phyloP scores from a whole-genome alignment of 92 coral and sea anemone genomes.

The Bergia sp. region DNA sequence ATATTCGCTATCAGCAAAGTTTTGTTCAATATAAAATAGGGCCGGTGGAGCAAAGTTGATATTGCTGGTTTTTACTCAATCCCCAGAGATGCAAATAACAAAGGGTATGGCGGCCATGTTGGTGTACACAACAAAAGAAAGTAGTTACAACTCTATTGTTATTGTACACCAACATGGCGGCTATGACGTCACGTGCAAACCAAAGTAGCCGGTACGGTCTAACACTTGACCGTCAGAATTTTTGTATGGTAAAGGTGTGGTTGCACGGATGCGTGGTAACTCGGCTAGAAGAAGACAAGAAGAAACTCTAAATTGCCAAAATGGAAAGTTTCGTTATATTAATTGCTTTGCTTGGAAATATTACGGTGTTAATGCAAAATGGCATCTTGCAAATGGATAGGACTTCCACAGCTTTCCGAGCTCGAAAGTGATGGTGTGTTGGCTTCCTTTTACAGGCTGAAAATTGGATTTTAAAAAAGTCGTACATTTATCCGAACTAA shows the following conservation, averaged over 20 bases:
- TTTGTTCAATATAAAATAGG: too few species aligned
- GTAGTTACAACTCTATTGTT: too few species aligned
- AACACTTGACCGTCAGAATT: constrained; percentile 39
- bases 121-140: too few species aligned
- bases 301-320: background rate
- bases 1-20: too few species aligned
- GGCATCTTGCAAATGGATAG: background rate
- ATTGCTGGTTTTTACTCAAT: too few species aligned
- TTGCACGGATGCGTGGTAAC: constrained; percentile 39
- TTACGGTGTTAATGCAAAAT: background rate
- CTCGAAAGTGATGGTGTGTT: background rate
- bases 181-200: too few species aligned
- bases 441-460: background rate
- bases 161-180: too few species aligned
- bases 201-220: constrained; percentile 27
- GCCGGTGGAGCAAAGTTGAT: too few species aligned
- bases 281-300: constrained; percentile 24
- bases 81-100: too few species aligned
- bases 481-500: background rate
- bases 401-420: background rate
- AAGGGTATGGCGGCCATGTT: too few species aligned
- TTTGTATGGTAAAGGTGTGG: constrained; percentile 34
- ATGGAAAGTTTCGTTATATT: background rate
- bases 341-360: constrained; percentile 21
- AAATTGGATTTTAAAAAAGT: background rate